Evolutionary conservation across 2,113 vertebrate species (phyloP).

Genomic region (Ciconia maguari): DNA sequence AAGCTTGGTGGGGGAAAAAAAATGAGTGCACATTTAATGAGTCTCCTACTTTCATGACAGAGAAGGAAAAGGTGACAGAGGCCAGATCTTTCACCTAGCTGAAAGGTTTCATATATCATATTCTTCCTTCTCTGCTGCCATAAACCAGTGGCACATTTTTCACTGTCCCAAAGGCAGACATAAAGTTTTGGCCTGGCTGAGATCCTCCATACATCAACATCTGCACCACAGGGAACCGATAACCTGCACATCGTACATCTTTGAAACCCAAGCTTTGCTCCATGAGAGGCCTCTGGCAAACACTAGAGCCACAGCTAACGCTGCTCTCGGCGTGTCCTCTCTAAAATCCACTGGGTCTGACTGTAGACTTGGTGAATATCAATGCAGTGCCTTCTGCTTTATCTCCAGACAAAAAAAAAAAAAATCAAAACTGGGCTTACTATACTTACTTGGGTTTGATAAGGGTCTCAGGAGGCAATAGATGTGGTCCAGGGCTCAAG

Average conservation of each 20-base stretch:
- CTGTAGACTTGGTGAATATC: neutral
- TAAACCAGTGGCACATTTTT: neutral
- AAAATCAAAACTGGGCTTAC: neutral
- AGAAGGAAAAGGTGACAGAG: neutral
- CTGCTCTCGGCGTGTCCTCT: neutral
- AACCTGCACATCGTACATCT: neutral
- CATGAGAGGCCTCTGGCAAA: neutral
- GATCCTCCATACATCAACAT: neutral
- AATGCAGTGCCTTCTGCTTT: neutral
- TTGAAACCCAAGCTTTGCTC: neutral
- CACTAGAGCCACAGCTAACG: accelerated
- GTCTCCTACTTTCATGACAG: neutral
- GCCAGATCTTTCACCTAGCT: neutral
- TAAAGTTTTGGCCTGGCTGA: neutral
- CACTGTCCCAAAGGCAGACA: neutral
- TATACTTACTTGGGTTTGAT: too few species aligned
- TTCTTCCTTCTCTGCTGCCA: neutral
- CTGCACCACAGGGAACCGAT: neutral
- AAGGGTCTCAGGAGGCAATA: neutral
- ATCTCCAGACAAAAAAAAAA: neutral
- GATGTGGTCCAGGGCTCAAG: neutral
- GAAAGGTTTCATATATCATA: neutral
- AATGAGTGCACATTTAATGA: neutral
- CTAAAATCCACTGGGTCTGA: neutral
- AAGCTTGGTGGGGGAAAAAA: neutral